These are phyloP conservation scores for Halocynthia roretzi DNA, from an alignment of 23 tunicate species.

Conservation along the genomic window DNA sequence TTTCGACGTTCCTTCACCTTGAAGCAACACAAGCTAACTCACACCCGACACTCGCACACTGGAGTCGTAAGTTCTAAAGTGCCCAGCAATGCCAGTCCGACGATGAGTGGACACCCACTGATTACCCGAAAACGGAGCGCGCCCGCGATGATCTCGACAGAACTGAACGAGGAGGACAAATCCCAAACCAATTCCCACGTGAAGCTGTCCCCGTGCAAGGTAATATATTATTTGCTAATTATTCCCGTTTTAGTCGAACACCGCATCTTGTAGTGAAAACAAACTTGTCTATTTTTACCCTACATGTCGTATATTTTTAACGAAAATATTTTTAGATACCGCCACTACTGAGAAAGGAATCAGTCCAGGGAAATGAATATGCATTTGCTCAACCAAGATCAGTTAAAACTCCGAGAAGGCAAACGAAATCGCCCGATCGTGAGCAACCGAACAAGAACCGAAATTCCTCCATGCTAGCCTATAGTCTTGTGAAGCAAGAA, in stretches of 20 bases:
- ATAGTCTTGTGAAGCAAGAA: too few relatives aligned
- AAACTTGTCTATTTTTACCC: too few relatives aligned
- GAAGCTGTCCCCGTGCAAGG: background rate
- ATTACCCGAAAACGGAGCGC: constrained; percentile 11
- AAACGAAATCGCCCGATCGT: too few relatives aligned
- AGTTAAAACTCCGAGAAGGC: too few relatives aligned
- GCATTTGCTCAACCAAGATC: too few relatives aligned
- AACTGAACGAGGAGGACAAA: background rate
- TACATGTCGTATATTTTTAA: too few relatives aligned
- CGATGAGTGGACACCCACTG: background rate
- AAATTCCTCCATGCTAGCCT: too few relatives aligned
- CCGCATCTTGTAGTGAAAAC: background rate
- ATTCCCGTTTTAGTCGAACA: background rate
- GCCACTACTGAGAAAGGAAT: too few relatives aligned
- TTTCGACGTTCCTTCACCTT: constrained; percentile 89
- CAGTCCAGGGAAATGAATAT: too few relatives aligned
- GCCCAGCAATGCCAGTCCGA: background rate
- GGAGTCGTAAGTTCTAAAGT: background rate
- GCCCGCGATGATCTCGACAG: background rate
- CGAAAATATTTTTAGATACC: too few relatives aligned
- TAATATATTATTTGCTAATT: background rate
- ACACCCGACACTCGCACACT: constrained; percentile 13
- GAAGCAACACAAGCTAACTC: constrained; percentile 82
- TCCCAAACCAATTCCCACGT: background rate
- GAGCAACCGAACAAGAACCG: too few relatives aligned